These are phyloP conservation scores for Varanus salvator DNA, from an alignment of 2,113 vertebrate species.

Conservation along the genomic window DNA sequence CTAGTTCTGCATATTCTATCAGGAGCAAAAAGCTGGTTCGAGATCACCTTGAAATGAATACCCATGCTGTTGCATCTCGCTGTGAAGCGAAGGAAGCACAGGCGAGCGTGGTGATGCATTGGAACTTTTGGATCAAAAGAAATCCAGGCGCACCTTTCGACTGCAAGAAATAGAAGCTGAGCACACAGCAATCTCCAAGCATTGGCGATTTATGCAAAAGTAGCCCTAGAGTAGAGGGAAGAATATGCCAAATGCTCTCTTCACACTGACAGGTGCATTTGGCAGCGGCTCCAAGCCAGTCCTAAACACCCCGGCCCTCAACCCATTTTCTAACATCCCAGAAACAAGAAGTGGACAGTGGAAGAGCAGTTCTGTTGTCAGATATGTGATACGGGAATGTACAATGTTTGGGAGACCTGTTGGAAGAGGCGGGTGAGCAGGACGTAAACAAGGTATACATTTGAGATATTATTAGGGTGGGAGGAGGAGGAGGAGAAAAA, in stretches of 20 bases:
- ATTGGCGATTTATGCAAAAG: background rate
- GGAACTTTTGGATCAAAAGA: background rate
- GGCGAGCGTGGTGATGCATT: background rate
- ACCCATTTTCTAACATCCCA: background rate
- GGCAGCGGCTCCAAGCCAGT: no score
- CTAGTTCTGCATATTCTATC: background rate
- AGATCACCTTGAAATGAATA: background rate
- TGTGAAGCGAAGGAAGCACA: no score
- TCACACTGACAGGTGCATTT: background rate
- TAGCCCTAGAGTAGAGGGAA: background rate
- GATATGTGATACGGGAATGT: background rate
- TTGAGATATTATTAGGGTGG: background rate
- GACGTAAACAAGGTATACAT: background rate
- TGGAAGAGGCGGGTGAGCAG: background rate
- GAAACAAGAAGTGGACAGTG: background rate
- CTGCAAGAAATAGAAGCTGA: background rate
- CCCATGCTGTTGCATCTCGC: background rate
- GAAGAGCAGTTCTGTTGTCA: background rate
- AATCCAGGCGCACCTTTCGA: background rate
- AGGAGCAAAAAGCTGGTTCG: background rate
- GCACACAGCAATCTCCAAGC: no score
- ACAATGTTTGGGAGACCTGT: background rate
- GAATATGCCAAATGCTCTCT: background rate
- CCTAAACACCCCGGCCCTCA: background rate
- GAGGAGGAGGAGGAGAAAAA: background rate